Conservation (phyloP, 2,113 vertebrate species). For the Vulpes ferrilata region DNA sequence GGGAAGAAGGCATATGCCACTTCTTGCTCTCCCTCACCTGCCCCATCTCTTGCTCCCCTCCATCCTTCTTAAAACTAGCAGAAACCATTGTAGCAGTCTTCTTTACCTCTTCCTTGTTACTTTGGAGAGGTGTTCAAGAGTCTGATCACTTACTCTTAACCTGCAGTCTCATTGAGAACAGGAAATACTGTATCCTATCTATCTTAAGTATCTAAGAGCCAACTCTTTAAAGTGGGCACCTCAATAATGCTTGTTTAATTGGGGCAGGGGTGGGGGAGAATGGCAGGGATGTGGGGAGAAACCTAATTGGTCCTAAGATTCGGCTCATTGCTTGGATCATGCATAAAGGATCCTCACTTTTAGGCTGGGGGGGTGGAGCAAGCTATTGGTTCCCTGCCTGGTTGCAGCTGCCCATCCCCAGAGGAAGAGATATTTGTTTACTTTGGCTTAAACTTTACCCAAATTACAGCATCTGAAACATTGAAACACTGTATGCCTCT, state of each 20-base stretch:
- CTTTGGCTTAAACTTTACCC: not conserved
- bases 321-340: conserved; percentile 31
- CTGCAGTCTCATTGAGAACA: not conserved
- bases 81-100: not conserved
- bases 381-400: not conserved
- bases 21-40: not conserved
- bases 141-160: not conserved
- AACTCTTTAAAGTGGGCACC: not conserved
- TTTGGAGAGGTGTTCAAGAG: not conserved
- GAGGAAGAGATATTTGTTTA: conserved; percentile 6
- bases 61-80: not conserved
- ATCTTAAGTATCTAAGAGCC: not conserved
- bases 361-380: not conserved
- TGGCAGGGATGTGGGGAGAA: not conserved
- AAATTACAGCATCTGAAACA: conserved; percentile 23
- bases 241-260: conserved; percentile 4
- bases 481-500: not conserved
- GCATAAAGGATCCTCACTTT: not conserved
- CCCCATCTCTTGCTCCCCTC: not conserved
- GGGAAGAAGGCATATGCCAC: not conserved
- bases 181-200: not conserved
- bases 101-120: not conserved
- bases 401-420: not conserved
- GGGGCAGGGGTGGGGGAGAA: not conserved
- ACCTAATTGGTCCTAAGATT: not conserved